These are phyloP conservation scores for Andinoacara biseriatus DNA, from an alignment of 2,113 vertebrate genomes.

Conservation along the genomic window DNA sequence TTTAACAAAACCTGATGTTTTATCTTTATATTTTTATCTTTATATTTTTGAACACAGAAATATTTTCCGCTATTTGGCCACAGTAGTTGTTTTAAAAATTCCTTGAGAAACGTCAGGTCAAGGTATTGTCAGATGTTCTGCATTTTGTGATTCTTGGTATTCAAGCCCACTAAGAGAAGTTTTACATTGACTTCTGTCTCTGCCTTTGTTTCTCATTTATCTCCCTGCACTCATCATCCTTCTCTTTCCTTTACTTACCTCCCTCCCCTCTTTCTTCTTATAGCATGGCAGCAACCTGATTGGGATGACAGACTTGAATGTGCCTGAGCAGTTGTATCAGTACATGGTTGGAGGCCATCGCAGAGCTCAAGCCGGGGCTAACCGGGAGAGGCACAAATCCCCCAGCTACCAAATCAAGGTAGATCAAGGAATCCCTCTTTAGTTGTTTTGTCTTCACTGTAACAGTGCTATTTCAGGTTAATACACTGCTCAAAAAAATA, in stretches of 20 bases:
- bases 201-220: not conserved
- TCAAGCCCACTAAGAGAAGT: not conserved
- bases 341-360: slow-evolving; percentile 99
- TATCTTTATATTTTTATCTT: not conserved
- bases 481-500: too few species aligned
- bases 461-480: accelerated
- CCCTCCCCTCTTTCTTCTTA: not conserved
- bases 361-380: slow-evolving; percentile 88
- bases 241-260: not conserved
- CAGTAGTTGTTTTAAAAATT: not conserved
- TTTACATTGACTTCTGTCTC: not conserved
- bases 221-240: not conserved
- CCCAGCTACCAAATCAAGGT: slow-evolving; percentile 99
- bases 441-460: not conserved
- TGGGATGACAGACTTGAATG: slow-evolving; percentile 97
- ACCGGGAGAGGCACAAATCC: slow-evolving; percentile 95
- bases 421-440: not conserved
- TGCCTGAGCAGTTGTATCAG: slow-evolving; percentile 97
- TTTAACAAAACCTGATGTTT: not conserved
- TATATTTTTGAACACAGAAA: not conserved
- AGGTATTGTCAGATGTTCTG: not conserved
- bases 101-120: not conserved
- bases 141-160: not conserved
- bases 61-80: not conserved
- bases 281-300: slow-evolving; percentile 98